Conservation (phyloP, 2,888 invertebrate species). For the Pomacea canaliculata region DNA sequence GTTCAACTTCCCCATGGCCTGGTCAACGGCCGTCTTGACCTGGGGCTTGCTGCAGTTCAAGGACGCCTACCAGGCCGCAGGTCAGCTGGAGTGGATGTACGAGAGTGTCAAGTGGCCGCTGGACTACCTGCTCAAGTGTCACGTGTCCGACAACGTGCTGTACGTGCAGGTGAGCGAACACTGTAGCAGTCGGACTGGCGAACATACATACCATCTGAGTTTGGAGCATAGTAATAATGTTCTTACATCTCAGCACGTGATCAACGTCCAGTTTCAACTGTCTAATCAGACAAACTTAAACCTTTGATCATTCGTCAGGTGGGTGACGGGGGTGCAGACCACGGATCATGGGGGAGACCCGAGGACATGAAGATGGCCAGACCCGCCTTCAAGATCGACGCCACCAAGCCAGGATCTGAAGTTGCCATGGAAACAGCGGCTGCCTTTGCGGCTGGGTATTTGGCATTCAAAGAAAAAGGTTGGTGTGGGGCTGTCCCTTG, state of each 20-base stretch:
- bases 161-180: slow-evolving; percentile 69
- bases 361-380: slow-evolving; percentile 74
- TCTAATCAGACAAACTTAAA: not conserved
- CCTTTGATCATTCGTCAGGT: slow-evolving; percentile 37
- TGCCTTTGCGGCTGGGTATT: slow-evolving; percentile 74
- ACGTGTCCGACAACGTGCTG: slow-evolving; percentile 56
- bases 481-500: too few species aligned
- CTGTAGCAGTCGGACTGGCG: not conserved
- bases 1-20: slow-evolving; percentile 21
- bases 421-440: slow-evolving; percentile 76
- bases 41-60: slow-evolving; percentile 39
- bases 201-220: not conserved
- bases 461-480: slow-evolving; percentile 69
- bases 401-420: slow-evolving; percentile 75
- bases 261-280: too few species aligned
- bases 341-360: slow-evolving; percentile 76
- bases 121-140: slow-evolving; percentile 75
- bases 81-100: slow-evolving; percentile 50
- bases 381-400: slow-evolving; percentile 74
- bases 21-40: slow-evolving; percentile 5
- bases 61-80: slow-evolving; percentile 49
- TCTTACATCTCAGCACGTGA: too few species aligned
- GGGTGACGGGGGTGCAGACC: slow-evolving; percentile 72
- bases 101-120: slow-evolving; percentile 74
- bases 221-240: not conserved